phyloP scores from a whole-genome alignment of 2,113 vertebrate genomes.

The Ceyx cyanopectus region DNA sequence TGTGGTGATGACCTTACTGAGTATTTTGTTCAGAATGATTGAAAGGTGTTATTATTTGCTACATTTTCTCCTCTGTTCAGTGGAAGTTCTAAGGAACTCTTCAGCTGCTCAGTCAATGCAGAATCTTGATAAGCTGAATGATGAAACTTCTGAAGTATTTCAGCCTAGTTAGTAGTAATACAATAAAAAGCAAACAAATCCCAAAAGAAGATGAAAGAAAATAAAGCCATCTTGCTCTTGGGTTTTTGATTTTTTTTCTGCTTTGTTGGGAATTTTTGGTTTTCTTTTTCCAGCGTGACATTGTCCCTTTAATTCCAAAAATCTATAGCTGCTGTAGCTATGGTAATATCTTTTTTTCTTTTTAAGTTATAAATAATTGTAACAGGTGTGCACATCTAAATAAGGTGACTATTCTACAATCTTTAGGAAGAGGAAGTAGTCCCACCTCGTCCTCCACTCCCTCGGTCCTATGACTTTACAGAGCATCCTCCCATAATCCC shows the following conservation, averaged over 20 bases:
- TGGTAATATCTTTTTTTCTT: slow-evolving; percentile 69
- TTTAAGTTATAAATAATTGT: slow-evolving; percentile 76
- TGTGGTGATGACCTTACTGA: slow-evolving; percentile 40
- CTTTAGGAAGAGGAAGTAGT: slow-evolving; percentile 94
- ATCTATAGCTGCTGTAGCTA: slow-evolving; percentile 51
- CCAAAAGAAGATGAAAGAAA: neutral
- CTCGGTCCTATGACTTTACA: slow-evolving; percentile 94
- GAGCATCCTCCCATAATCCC: slow-evolving; percentile 86
- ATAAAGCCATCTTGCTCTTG: neutral
- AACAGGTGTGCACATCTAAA: slow-evolving; percentile 80
- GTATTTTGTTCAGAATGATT: slow-evolving; percentile 28
- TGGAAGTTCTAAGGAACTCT: slow-evolving; percentile 1
- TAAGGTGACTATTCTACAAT: slow-evolving; percentile 89
- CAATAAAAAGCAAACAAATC: neutral
- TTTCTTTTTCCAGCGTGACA: neutral
- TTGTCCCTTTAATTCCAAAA: slow-evolving; percentile 71
- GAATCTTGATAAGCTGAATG: neutral
- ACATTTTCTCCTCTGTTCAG: slow-evolving; percentile 46
- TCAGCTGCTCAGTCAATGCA: neutral
- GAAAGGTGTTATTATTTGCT: slow-evolving; percentile 58
- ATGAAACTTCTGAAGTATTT: neutral
- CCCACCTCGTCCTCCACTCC: slow-evolving; percentile 97
- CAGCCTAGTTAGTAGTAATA: neutral
- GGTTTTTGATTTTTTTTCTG: neutral
- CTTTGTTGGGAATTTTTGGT: too few relatives aligned